Evolutionary conservation across 2,888 invertebrate species (phyloP).

Genomic region (Neoaliturus tenellus): DNA sequence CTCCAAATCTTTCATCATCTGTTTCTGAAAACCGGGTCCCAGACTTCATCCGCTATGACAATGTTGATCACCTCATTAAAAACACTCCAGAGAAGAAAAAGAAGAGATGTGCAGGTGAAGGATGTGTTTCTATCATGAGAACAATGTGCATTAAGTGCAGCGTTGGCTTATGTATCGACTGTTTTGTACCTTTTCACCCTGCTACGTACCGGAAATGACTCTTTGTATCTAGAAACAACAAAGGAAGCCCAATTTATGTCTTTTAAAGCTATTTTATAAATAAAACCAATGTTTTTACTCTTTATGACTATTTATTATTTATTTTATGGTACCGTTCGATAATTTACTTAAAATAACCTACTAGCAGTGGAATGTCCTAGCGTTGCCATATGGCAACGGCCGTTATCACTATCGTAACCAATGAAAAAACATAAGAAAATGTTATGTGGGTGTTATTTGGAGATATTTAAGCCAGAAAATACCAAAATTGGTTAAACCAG

Average conservation of each 20-base stretch:
- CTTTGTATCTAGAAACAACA: no score
- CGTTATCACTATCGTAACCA: neutral
- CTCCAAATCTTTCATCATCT: no score
- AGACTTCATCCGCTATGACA: neutral
- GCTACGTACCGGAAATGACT: no score
- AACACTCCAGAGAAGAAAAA: neutral
- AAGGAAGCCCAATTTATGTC: neutral
- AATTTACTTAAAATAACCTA: neutral
- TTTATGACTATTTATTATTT: neutral
- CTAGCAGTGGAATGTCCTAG: neutral
- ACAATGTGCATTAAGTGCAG: conserved; percentile 25
- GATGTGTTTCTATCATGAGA: neutral
- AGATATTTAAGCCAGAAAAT: neutral
- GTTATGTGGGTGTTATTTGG: neutral
- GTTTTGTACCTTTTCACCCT: neutral
- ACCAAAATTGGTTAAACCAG: neutral
- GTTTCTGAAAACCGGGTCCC: neutral
- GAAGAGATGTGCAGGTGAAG: conserved; percentile 9
- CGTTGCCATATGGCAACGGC: neutral
- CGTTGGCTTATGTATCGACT: neutral
- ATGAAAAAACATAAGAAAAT: neutral
- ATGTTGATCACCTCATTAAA: neutral
- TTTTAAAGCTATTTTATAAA: neutral
- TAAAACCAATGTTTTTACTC: no score
- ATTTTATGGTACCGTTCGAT: neutral